A percentile compares a stretch with the other conserved stretches of the same genome.
Evolutionary conservation across 2,113 vertebrate species (phyloP).

Genomic region (Prunella himalayana): DNA sequence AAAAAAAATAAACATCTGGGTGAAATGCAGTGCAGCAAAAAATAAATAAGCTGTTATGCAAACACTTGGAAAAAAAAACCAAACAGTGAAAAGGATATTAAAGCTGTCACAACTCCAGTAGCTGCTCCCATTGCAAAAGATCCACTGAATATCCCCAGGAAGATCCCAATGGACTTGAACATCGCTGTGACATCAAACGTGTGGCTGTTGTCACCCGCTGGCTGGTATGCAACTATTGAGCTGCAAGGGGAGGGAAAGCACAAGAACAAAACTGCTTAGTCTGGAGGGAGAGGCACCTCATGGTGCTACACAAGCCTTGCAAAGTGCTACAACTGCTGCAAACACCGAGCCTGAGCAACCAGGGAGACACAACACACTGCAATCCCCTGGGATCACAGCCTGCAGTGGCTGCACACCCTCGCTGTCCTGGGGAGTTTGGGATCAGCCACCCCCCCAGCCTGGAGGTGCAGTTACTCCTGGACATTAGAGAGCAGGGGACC

Average conservation of each 20-base stretch:
- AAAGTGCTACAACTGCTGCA: neutral
- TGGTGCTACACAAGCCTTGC: rapidly evolving
- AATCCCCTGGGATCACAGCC: neutral
- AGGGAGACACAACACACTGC: neutral
- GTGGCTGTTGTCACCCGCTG: conserved; percentile 91
- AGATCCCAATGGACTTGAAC: conserved; percentile 94
- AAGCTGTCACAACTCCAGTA: conserved; percentile 91
- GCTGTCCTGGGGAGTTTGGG: neutral
- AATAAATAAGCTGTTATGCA: neutral
- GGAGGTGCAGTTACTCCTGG: neutral
- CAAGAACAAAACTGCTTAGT: neutral
- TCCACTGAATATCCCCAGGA: conserved; percentile 96
- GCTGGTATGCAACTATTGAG: conserved; percentile 95
- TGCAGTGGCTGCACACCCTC: neutral
- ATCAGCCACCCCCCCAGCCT: neutral
- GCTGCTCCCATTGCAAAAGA: conserved; percentile 95
- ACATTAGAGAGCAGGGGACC: neutral
- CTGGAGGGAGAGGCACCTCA: neutral
- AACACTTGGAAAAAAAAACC: neutral
- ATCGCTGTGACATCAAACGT: conserved; percentile 92
- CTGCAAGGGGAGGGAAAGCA: conserved; percentile 69
- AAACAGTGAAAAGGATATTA: conserved; percentile 88
- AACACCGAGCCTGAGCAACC: neutral
- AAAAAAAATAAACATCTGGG: neutral
- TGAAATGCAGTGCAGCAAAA: neutral